Conservation (phyloP, 2,888 invertebrate species). For the Chloroclysta siterata region DNA sequence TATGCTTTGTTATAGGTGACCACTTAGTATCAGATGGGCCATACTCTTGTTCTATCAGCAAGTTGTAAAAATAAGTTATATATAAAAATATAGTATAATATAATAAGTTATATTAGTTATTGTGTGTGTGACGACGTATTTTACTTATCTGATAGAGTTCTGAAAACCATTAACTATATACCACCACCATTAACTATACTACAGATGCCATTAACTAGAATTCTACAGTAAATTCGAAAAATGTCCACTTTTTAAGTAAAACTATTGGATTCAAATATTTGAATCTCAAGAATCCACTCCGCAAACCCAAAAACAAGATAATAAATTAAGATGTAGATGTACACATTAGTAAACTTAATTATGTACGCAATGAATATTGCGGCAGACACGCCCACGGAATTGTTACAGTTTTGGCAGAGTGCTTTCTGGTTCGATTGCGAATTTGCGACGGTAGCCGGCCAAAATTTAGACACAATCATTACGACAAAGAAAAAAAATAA, state of each 20-base stretch:
- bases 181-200: too few species aligned
- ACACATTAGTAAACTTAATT: background rate
- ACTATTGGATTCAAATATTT: background rate
- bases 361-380: constrained; percentile 26
- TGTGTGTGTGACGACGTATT: too few species aligned
- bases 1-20: too few species aligned
- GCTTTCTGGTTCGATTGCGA: constrained; percentile 1
- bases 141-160: too few species aligned
- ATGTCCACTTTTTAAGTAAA: background rate
- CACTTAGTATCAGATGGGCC: too few species aligned
- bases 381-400: constrained; percentile 30
- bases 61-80: too few species aligned
- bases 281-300: constrained; percentile 9
- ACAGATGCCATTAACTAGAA: too few species aligned
- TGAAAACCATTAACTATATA: too few species aligned
- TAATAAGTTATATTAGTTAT: too few species aligned
- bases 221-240: too few species aligned
- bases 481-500: background rate
- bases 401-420: constrained; percentile 25
- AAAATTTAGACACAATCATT: constrained; percentile 13
- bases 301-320: constrained; percentile 23
- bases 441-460: constrained; percentile 9
- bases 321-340: constrained; percentile 11
- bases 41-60: too few species aligned
- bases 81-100: too few species aligned